Evolutionary conservation across 35 echinoderm and acorn worm genomes (phyloP).

Genomic region (Patiria miniata): DNA sequence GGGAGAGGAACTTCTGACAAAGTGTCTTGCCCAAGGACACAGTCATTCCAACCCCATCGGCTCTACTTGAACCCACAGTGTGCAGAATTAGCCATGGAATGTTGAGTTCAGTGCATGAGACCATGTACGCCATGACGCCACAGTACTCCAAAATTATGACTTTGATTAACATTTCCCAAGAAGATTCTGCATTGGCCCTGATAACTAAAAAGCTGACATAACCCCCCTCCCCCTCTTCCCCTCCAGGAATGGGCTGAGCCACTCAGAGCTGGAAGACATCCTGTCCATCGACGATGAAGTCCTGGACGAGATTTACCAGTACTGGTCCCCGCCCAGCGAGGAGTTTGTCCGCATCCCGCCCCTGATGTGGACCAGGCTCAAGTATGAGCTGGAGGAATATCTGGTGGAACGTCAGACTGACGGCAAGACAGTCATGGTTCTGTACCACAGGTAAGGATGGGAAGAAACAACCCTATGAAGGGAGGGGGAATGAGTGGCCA

Average conservation of each 20-base stretch:
- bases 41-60: too few relatives aligned
- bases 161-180: too few relatives aligned
- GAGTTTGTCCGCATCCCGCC: slow-evolving; percentile 67
- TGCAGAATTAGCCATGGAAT: too few relatives aligned
- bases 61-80: too few relatives aligned
- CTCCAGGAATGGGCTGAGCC: slow-evolving; percentile 73
- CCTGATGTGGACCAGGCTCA: slow-evolving; percentile 83
- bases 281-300: slow-evolving; percentile 94
- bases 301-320: slow-evolving; percentile 94
- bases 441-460: slow-evolving; percentile 88
- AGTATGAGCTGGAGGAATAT: slow-evolving; percentile 92
- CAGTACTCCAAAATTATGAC: too few relatives aligned
- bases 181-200: not conserved
- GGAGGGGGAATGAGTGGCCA: too few relatives aligned
- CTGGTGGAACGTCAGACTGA: slow-evolving; percentile 86
- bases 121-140: too few relatives aligned
- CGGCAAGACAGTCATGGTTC: slow-evolving; percentile 85
- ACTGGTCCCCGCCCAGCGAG: slow-evolving; percentile 77
- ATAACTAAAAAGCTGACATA: not conserved
- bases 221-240: too few relatives aligned
- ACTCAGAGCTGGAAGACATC: slow-evolving; percentile 78
- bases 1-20: too few relatives aligned
- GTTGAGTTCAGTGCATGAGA: too few relatives aligned
- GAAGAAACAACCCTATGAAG: too few relatives aligned
- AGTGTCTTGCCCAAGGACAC: too few relatives aligned